Conservation (phyloP, 2,888 invertebrate genomes). For the Drosophila nr. fundita region DNA sequence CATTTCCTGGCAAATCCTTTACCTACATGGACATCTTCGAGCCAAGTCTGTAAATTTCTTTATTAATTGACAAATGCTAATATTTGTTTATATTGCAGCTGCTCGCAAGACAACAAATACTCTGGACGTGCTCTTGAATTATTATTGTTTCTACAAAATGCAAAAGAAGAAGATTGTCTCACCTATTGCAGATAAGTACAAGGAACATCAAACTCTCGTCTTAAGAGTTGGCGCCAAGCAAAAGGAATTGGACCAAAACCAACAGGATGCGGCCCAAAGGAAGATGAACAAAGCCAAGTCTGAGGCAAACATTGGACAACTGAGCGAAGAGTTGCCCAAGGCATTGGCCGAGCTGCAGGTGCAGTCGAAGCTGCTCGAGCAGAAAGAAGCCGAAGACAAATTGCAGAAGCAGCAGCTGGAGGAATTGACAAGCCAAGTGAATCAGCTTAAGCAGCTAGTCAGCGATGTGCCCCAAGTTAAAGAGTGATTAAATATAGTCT, state of each 20-base stretch:
- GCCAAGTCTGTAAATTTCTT: conserved; percentile 68
- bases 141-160: conserved; percentile 80
- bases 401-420: conserved; percentile 29
- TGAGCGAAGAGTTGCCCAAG: conserved; percentile 34
- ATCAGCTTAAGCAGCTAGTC: conserved; percentile 55
- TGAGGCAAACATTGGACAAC: conserved; percentile 44
- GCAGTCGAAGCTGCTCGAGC: conserved; percentile 41
- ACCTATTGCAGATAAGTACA: conserved; percentile 57
- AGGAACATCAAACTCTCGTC: conserved; percentile 52
- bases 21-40: conserved; percentile 76
- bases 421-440: conserved; percentile 51
- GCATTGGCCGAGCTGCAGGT: conserved; percentile 41
- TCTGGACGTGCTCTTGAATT: conserved; percentile 79
- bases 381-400: conserved; percentile 46
- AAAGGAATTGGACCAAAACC: conserved; percentile 55
- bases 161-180: conserved; percentile 75
- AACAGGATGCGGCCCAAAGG: conserved; percentile 43
- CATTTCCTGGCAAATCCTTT: conserved; percentile 77
- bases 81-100: conserved; percentile 47
- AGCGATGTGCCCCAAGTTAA: conserved; percentile 62
- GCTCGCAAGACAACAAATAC: conserved; percentile 79
- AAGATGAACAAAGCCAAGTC: conserved; percentile 41
- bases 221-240: conserved; percentile 49
- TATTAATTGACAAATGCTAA: neutral
- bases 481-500: conserved; percentile 37